Base-by-base conservation (phyloP, 2,797 vertebrate species). In the Scolopax rusticola region DNA sequence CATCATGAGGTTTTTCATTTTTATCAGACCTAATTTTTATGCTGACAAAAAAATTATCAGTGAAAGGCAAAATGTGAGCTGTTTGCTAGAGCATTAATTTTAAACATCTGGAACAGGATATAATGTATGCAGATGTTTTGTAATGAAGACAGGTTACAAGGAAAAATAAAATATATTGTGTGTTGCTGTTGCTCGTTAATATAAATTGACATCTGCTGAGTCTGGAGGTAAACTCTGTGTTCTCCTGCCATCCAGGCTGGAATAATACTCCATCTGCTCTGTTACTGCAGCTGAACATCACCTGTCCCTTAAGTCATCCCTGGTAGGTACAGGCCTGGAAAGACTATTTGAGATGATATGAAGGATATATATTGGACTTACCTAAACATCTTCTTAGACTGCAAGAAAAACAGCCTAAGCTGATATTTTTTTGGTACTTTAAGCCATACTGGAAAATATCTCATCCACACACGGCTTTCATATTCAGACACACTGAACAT, bases 151-250 rank as follows among this genome's bases (percentile, higher is more conserved):
- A 95, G 91, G 95, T 93, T 97, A 97, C 96, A 95, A 93, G 93
- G 89, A 95, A 79, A 96, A 96, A 95, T 95, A 96, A 97, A 97
- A 93, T 80, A 20, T 64, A 96, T 78, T 56, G 94, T 47, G 68
- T 80, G 90, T 97, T 93, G 88, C 77, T 33, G 9, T 61, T n/a
- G 85, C 93, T 97, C 57, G 93, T 97, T 97, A 97, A 97, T 97
- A 93, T 95, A 94, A 97, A 97, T 85, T 77, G 96, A 93, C 84
- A 96, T 97, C 94, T 97, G 92, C 93, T 96, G 86, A 78, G 89
- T 61, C 32, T 80, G 95, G 94, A 96, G 91, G 90, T 93, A 96
- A 96, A 94, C 20, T 67, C 75, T 41, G 19, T 27, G 82, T 54
- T 93, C 87, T 95, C 51, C 88, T 63, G 85, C 87, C 94, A 93